Conservation (phyloP, 1,140 invertebrate genomes). For the Hirudo medicinalis region DNA sequence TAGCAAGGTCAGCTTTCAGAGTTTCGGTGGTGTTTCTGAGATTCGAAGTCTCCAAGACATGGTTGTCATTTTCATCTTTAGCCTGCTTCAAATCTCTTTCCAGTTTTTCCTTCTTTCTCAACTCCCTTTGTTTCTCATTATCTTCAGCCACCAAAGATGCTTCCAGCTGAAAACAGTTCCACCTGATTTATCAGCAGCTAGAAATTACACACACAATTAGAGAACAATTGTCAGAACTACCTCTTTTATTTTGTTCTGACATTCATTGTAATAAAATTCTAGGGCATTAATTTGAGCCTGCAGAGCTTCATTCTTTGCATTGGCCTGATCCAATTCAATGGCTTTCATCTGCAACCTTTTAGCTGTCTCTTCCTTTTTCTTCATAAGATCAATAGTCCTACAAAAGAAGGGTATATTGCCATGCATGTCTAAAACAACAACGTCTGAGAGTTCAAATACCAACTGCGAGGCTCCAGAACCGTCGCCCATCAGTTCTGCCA, state of each 20-base stretch:
- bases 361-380: conserved; percentile 32
- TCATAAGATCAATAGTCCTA: conserved; percentile 36
- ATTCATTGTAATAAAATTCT: not conserved
- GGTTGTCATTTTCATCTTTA: conserved; percentile 37
- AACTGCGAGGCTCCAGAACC: conserved; percentile 34
- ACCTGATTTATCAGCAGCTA: too few species aligned
- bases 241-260: conserved; percentile 9
- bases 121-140: conserved; percentile 39
- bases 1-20: conserved; percentile 34
- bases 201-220: not conserved
- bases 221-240: not conserved
- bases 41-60: conserved; percentile 36
- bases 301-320: not conserved
- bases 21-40: conserved; percentile 32
- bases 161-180: conserved; percentile 14
- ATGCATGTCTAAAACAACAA: not conserved
- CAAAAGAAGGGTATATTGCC: not conserved
- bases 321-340: conserved; percentile 7
- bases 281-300: not conserved
- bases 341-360: conserved; percentile 27
- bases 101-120: conserved; percentile 39
- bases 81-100: conserved; percentile 40
- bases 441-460: too few species aligned
- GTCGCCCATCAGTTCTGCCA: conserved; percentile 41
- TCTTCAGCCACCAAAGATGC: conserved; percentile 38